Evolutionary conservation across 2,113 vertebrate genomes (phyloP), one percentile per base, ranked within the genome.

Genomic region (Astur gentilis): DNA sequence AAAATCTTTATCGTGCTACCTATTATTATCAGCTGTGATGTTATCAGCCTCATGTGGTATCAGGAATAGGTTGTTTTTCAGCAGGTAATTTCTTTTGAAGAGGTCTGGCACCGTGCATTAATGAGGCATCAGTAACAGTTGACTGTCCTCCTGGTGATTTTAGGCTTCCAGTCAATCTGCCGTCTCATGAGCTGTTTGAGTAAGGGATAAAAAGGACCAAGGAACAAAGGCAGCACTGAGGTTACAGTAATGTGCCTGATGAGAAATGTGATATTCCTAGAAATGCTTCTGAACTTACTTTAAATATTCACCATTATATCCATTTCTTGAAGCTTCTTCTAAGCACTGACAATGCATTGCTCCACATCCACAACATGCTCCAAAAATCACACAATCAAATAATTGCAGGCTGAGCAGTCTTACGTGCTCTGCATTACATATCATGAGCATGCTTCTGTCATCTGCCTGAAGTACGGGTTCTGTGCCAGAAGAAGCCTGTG

Each of bases 191-290:
- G 38, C 80, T 71, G 34, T 57, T 81, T 0, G 2, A 70, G 26
- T 26, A 54, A 78, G 45, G 72, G 69, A 55, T 89, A 32, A 84
- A 92, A 92, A 79, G 52, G 57, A 76, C 47, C 40, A 54, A 84
- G 65, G 77, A 87, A 73, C 84, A 87, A 84, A 87, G 70, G 77
- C 83, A 94, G 49, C 80, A 57, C 36, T 91, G 76, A 89, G 47
- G 40, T 83, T 83, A 52, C 50, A 81, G 44, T 88, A 47, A 83
- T 50, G 21, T 66, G 45, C 47, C 83, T 96, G 79, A 80, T 7
- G 23, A 91, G 83, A 95, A 95, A 95, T 34, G 22, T 29, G 57
- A 0, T 84, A 87, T 95, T 96, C 89, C 76, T 83, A 93, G 71
- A 87, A 89, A 62, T 44, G 5, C 47, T 90, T 90, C 65, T 93